phyloP scores from a whole-genome alignment of 2,113 vertebrate species.

The Lynx canadensis region DNA sequence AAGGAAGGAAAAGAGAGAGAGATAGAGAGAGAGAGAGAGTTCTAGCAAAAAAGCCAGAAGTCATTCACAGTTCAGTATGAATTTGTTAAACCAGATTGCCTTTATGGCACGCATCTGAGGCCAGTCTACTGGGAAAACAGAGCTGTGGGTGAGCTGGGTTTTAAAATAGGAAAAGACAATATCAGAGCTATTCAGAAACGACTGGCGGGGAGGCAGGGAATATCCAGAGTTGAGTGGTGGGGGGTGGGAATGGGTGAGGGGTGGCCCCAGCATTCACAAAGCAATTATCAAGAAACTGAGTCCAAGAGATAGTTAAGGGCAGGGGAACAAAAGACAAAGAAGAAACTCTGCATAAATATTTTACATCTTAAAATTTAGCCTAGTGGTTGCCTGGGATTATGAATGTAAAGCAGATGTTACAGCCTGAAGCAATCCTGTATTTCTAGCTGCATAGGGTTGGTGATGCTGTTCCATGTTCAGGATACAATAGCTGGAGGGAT shows the following conservation, averaged over 20 bases:
- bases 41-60: background rate
- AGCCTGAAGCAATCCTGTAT: background rate
- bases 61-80: background rate
- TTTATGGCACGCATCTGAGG: conserved; percentile 22
- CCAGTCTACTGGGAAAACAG: background rate
- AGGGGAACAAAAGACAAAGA: background rate
- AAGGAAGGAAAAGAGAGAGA: background rate
- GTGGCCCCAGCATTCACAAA: too few relatives aligned
- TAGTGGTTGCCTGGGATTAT: background rate
- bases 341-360: background rate
- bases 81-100: background rate
- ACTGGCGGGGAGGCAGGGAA: too few relatives aligned
- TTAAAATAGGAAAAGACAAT: background rate
- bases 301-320: background rate
- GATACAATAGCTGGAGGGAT: background rate
- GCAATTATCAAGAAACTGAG: background rate
- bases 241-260: too few relatives aligned
- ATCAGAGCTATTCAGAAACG: background rate
- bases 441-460: background rate
- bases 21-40: background rate
- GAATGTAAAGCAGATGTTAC: background rate
- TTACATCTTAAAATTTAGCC: background rate
- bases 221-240: background rate
- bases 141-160: background rate
- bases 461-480: background rate